These are phyloP conservation scores for Lepidonotus clava DNA, from an alignment of 2,888 invertebrate species.

Conservation along the genomic window DNA sequence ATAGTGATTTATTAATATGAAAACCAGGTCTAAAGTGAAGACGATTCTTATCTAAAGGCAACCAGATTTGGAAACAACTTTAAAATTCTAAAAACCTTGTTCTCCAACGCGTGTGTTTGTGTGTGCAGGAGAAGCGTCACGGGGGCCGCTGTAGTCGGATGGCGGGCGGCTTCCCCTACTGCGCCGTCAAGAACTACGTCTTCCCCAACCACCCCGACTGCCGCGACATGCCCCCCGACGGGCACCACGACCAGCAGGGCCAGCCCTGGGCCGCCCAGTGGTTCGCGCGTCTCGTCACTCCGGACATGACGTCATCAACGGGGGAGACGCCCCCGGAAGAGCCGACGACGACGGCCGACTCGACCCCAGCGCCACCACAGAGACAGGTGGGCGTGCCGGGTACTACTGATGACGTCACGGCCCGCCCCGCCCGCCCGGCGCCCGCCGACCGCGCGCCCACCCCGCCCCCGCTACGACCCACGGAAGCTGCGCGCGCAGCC, in stretches of 20 bases:
- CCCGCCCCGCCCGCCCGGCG: too few species aligned
- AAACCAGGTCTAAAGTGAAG: too few species aligned
- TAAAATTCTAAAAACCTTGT: too few species aligned
- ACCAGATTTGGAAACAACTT: too few species aligned
- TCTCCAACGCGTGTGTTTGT: too few species aligned
- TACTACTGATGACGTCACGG: too few species aligned
- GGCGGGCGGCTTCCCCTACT: slow-evolving; percentile 47
- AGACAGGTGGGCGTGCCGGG: too few species aligned
- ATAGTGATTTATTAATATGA: too few species aligned
- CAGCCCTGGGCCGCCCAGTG: background rate
- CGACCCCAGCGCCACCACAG: background rate
- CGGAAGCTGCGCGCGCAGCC: background rate
- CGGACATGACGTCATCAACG: background rate
- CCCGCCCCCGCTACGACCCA: background rate
- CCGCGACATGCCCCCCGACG: background rate
- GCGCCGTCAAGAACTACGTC: slow-evolving; percentile 35
- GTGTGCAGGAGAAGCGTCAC: slow-evolving; percentile 24
- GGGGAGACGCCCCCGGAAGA: background rate
- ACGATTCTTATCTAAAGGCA: too few species aligned
- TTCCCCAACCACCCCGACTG: slow-evolving; percentile 54
- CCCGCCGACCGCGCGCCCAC: background rate
- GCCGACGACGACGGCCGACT: background rate
- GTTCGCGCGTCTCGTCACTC: slow-evolving; percentile 7
- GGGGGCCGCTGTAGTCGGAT: slow-evolving; percentile 43
- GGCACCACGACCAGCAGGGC: background rate